Evolutionary conservation across 2,888 invertebrate genomes (phyloP).

Genomic region (Corbicula japonica): DNA sequence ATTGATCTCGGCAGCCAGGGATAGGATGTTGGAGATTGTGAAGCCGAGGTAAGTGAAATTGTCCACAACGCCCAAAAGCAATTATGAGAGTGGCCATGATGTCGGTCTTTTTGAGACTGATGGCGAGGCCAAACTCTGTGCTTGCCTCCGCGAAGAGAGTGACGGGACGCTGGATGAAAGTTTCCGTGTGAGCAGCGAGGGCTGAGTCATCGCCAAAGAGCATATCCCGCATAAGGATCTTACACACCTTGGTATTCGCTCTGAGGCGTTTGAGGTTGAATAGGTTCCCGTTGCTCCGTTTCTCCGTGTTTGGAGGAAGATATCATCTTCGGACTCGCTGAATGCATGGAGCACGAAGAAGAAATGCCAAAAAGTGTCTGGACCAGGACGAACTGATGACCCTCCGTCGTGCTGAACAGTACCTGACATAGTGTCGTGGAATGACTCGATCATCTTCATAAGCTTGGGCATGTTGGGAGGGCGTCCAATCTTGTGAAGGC

Average conservation of each 20-base stretch:
- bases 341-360: too few species aligned
- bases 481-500: too few species aligned
- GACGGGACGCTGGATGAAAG: slow-evolving; percentile 1
- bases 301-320: too few species aligned
- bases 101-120: slow-evolving; percentile 39
- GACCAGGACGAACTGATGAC: too few species aligned
- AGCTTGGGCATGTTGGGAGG: too few species aligned
- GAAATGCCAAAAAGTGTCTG: too few species aligned
- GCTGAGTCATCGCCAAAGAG: slow-evolving; percentile 34
- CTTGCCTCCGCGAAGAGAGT: neutral
- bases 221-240: neutral
- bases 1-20: slow-evolving; percentile 16
- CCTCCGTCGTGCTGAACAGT: too few species aligned
- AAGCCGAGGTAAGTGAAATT: slow-evolving; percentile 31
- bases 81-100: slow-evolving; percentile 29
- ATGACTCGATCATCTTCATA: too few species aligned
- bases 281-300: slow-evolving; percentile 9
- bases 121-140: slow-evolving; percentile 1
- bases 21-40: slow-evolving; percentile 4
- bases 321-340: too few species aligned
- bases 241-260: slow-evolving; percentile 6
- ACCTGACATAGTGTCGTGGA: too few species aligned
- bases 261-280: slow-evolving; percentile 23
- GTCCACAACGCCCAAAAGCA: slow-evolving; percentile 10
- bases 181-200: neutral